Evolutionary conservation across 2,113 vertebrate genomes (phyloP), one percentile per base, ranked within the genome.

Genomic region (Limnothrissa miodon): DNA sequence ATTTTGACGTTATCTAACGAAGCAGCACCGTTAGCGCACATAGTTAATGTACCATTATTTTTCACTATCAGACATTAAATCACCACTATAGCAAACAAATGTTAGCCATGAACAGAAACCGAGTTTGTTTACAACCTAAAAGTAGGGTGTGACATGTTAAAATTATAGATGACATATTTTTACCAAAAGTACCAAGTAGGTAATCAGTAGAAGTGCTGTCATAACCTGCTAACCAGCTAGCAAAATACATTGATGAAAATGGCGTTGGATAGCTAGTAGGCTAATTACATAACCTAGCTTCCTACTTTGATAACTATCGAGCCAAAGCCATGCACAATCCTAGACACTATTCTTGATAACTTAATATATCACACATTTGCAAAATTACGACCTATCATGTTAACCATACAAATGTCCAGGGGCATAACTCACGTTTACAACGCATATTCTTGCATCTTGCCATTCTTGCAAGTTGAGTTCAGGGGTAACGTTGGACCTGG

Each of bases 261-360:
- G 66, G 66, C 66, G 59, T 62, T 62, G 59, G 59, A 62, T 29
- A 9, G 59, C 59, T 25, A 62, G 59, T 74, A 2, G 66, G 66
- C 66, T 74, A 74, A 36, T 74, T 74, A 74, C 66, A 33, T 74
- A 74, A 74, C 66, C n/a, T 10, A 25, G 66, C 66, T 74, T 74
- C 66, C 33, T 74, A 74, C 29, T 74, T 36, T 74, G 66, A 29
- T 74, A 62, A 74, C 66, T 36, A 13, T 5, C 33, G 36, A 74
- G 33, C 36, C 25, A 33, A 17, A 74, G 29, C 11, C 66, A 36
- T 74, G 66, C 13, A 29, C 66, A 10, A 13, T 33, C 0, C 11
- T 11, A 74, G 36, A 74, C 11, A 29, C 33, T 2, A 36, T 17
- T 74, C 13, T 15, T 36, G 15, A 5, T 29, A 11, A 29, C 33